Conservation (phyloP, 2,888 invertebrate species). For the Campoletis raptor region DNA sequence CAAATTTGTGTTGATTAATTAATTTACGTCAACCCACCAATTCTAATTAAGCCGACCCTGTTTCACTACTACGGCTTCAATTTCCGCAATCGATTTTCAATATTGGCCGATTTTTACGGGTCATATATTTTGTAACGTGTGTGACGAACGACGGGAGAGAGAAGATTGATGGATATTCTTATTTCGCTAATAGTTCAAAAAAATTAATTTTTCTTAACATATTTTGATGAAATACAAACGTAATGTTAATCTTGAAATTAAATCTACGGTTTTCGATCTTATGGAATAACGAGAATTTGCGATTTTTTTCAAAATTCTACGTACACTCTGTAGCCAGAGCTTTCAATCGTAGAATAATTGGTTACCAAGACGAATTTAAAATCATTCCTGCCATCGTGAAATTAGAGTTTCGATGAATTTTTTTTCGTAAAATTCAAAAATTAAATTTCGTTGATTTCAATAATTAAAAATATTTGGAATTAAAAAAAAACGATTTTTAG, state of each 20-base stretch:
- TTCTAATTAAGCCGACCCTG: constrained; percentile 28
- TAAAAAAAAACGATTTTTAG: too few relatives aligned
- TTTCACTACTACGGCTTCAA: constrained; percentile 31
- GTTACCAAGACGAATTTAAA: too few relatives aligned
- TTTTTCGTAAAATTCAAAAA: too few relatives aligned
- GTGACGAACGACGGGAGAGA: background rate
- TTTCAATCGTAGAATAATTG: too few relatives aligned
- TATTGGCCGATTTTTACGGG: constrained; percentile 22
- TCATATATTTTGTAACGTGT: constrained; percentile 9
- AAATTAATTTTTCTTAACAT: background rate
- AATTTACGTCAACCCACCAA: constrained; percentile 30
- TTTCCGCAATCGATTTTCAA: constrained; percentile 42
- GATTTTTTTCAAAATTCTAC: too few relatives aligned
- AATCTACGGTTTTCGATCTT: too few relatives aligned
- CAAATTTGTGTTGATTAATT: constrained; percentile 12
- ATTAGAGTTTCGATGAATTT: too few relatives aligned
- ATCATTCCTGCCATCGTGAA: too few relatives aligned
- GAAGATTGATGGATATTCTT: background rate
- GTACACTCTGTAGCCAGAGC: too few relatives aligned
- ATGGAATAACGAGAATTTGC: too few relatives aligned
- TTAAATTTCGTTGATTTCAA: too few relatives aligned
- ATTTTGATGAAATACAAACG: background rate
- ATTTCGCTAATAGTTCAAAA: background rate
- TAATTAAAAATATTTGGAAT: too few relatives aligned
- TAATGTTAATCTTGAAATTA: background rate